Evolutionary conservation across 2,797 vertebrate genomes (phyloP), one percentile per base, ranked within the genome.

Genomic region (Hyperoplus lanceolatus): DNA sequence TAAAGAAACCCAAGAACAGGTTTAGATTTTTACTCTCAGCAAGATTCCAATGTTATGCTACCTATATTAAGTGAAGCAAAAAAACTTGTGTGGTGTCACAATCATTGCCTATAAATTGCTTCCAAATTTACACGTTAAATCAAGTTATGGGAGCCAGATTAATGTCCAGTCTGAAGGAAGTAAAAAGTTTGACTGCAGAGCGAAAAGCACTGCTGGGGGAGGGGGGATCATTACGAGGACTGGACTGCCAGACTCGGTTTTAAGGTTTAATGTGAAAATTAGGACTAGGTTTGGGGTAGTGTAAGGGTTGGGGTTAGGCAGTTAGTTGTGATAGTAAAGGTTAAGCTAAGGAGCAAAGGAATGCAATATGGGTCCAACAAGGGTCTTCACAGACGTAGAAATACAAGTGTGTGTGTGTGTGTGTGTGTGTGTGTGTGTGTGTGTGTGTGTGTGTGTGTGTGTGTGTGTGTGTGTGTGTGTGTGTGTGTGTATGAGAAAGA

Each of bases 91-190:
- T 9, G 29, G 45, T 18, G 63, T 70, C 46, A 70, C 41, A 56
- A 55, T 79, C 38, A 21, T 13, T 68, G 36, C 41, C 39, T 13
- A 8, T 53, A 48, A 67, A 73, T 1, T 4, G 14, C 10, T 46
- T n/a, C 10, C 49, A 16, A 73, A 66, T 55, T 36, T 13, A 29
- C 5, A 62, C 50, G 15, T 36, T 6, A 29, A 16, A 38, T 56
- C 42, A 21, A 3, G 15, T 36, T 68, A 89, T 70, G 1, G 61
- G 68, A 89, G 75, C 64, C 65, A 75, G 92, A 93, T 82, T 77
- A 18, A 90, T 83, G 46, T 36, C 36, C 39, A 57, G 45, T 79
- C 50, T 49, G 66, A 14, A 82, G 69, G 82, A 84, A 77, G 77
- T 77, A 68, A 82, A 73, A 48, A 50, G 21, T 82, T 88, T 49